Evolutionary conservation across 1,140 invertebrate genomes (phyloP), one percentile per base, ranked within the genome.

Genomic region (Magallana ariakensis): DNA sequence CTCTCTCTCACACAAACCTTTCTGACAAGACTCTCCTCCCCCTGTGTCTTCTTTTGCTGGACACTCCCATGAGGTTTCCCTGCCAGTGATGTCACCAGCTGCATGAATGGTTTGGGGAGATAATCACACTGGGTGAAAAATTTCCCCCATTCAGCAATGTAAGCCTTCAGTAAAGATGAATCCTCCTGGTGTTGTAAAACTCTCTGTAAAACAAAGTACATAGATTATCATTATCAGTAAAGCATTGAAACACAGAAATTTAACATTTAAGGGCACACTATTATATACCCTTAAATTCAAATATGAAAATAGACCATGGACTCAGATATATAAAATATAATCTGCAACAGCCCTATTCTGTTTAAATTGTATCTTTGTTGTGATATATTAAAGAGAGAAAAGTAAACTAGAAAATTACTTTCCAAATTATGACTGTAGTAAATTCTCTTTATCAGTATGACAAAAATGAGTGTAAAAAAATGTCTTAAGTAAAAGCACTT

Each of bases 71-170:
- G 91, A 83, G 92, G 89, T 94, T 96, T 96, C 15, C 96, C 96
- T 53, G 95, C 95, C 26, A 98, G 96, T 85, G 97, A 96, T 87
- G 96, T 96, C 95, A 99, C 98, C 88, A 99, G 95, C 94, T 98
- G 98, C 80, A 97, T 96, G 96, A 99, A 99, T 13, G 98, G 98
- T 89, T 98, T 98, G 5, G 98, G 98, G 91, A 99, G 95, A 95
- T 99, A 99, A 94, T 98, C 97, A 95, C 98, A 99, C 94, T 99
- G 98, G 9, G 98, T 98, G 94, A 99, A 99, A 95, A 99, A 99
- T 93, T 99, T 99, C 66, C 97, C 96, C 98, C 98, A 99, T 95
- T 99, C 98, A 10, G 96, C 96, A 91, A 99, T 99, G 92, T 99
- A 99, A 10, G 98, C 97, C 95, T 98, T 98, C 8, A 99, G 95